Evolutionary conservation across 1,140 invertebrate genomes (phyloP).

Genomic region (Halictus rubicundus): DNA sequence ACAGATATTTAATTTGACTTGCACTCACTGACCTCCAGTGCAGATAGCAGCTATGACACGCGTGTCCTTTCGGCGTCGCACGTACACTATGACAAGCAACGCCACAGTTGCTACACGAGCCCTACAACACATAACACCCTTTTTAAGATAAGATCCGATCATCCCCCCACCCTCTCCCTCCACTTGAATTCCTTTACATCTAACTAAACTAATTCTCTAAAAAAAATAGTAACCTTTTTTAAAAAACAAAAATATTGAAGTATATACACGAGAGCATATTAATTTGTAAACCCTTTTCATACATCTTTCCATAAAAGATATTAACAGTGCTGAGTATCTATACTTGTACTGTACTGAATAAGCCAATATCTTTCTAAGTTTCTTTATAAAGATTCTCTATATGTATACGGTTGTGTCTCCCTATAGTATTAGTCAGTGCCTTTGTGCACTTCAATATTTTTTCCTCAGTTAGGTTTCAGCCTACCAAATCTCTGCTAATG

Average conservation of each 20-base stretch:
- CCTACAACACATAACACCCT: conserved; percentile 81
- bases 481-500: conserved; percentile 46
- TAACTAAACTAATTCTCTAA: conserved; percentile 26
- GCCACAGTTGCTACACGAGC: conserved; percentile 89
- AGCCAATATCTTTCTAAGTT: conserved; percentile 23
- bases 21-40: conserved; percentile 87
- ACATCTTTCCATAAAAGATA: conserved; percentile 12
- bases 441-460: conserved; percentile 14
- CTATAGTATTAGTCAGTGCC: not conserved
- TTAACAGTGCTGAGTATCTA: conserved; percentile 3
- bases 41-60: conserved; percentile 90
- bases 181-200: conserved; percentile 37
- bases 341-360: not conserved
- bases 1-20: conserved; percentile 59
- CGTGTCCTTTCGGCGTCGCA: conserved; percentile 87
- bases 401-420: not conserved
- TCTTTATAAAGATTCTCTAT: not conserved
- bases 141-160: conserved; percentile 69
- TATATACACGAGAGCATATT: conserved; percentile 4
- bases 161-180: conserved; percentile 63
- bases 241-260: conserved; percentile 16
- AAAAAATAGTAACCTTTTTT: not conserved
- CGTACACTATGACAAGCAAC: conserved; percentile 87
- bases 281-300: not conserved
- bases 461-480: conserved; percentile 60